Conservation (phyloP, 2,113 vertebrate genomes). For the Oncorhynchus mykiss region DNA sequence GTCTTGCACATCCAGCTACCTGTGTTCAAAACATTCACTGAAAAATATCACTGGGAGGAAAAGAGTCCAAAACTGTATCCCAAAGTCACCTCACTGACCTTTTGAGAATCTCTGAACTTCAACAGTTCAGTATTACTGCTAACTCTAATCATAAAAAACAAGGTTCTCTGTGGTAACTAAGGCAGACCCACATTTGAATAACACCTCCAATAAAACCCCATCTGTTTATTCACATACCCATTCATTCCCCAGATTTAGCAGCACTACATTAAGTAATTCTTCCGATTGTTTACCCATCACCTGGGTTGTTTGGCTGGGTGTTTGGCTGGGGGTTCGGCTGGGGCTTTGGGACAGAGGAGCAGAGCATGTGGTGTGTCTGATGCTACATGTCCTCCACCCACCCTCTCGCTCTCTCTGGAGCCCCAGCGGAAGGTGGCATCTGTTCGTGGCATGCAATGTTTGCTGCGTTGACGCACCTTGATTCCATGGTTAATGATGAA, state of each 20-base stretch:
- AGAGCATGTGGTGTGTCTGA: conserved; percentile 5
- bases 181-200: too few species aligned
- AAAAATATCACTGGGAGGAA: too few species aligned
- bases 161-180: too few species aligned
- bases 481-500: conserved; percentile 45
- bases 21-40: too few species aligned
- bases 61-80: too few species aligned
- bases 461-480: conserved; percentile 12
- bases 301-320: conserved; percentile 10
- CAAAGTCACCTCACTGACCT: too few species aligned
- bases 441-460: background rate
- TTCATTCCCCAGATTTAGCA: background rate
- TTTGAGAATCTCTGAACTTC: too few species aligned
- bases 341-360: background rate
- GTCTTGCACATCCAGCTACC: too few species aligned
- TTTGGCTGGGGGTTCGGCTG: too few species aligned
- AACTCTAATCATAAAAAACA: background rate
- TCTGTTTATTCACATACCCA: conserved; percentile 49
- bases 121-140: background rate
- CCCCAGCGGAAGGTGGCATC: conserved; percentile 29
- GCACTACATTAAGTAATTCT: background rate
- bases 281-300: conserved; percentile 38
- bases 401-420: conserved; percentile 13
- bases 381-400: conserved; percentile 35
- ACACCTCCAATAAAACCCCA: conserved; percentile 31